Evolutionary conservation across 1,140 invertebrate species (phyloP), one percentile per base, ranked within the genome.

Genomic region (Orussus abietinus): DNA sequence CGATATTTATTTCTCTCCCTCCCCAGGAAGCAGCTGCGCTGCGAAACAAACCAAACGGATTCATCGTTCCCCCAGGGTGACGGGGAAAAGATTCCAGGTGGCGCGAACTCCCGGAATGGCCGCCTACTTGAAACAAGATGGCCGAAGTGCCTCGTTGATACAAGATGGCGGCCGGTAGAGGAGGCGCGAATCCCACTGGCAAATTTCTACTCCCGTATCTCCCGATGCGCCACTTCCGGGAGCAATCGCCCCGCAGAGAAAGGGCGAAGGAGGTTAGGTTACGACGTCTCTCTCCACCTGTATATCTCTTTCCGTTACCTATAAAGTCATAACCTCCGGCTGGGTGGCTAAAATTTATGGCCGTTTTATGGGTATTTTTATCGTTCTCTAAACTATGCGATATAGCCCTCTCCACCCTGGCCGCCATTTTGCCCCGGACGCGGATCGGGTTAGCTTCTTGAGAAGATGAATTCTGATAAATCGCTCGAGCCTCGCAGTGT

Each of bases 301-400:
- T 33, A 14, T 33, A n/a, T 5, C 9, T 30, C 22, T 19, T 44
- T 20, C 15, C 11, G 18, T 44, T 18, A 29, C 49, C 45, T 53
- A 63, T 61, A 57, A 60, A 64, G 50, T 49, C 45, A 54, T 57
- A 53, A 54, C 51, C 44, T 52, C 45, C 18, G 42, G 46, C 40
- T 49, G 45, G 47, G 45, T 22, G 21, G 41, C 42, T 45, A 30
- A 53, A 56, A 49, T 64, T 62, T 64, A 66, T 52, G 51, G 36
- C 53, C 30, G 49, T 61, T 65, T 65, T 65, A 66, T 54, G 53
- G 48, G 52, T 43, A 60, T 64, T 65, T 66, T 66, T 65, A 65
- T 64, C 50, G 61, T 49, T 57, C 49, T 55, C 55, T 60, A 58
- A 60, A 63, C 62, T 62, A 60, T 54, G 52, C 48, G 51, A 57